Evolutionary conservation across 1,140 invertebrate genomes (phyloP).

Genomic region (Brachionus sp.): DNA sequence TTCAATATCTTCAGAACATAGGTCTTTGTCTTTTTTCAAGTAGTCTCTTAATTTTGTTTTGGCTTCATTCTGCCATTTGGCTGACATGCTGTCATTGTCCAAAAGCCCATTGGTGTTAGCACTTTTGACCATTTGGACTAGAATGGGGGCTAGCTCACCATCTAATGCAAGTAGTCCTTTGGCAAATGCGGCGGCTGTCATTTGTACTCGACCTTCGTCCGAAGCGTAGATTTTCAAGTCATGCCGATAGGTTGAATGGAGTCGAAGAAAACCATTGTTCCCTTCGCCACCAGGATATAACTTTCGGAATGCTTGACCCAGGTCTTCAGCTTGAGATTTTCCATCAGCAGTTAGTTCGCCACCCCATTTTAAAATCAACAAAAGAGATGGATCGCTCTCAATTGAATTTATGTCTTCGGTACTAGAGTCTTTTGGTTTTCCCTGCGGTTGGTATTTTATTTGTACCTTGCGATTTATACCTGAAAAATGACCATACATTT

Average conservation of each 20-base stretch:
- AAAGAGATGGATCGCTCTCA: slow-evolving; percentile 69
- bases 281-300: slow-evolving; percentile 79
- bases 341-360: slow-evolving; percentile 97
- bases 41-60: slow-evolving; percentile 33
- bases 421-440: slow-evolving; percentile 82
- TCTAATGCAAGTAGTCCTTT: slow-evolving; percentile 94
- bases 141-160: slow-evolving; percentile 94
- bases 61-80: slow-evolving; percentile 29
- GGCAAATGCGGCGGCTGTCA: slow-evolving; percentile 98
- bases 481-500: slow-evolving; percentile 99
- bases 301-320: slow-evolving; percentile 94
- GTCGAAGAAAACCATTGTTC: slow-evolving; percentile 80
- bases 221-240: slow-evolving; percentile 99
- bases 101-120: slow-evolving; percentile 96
- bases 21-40: slow-evolving; percentile 17
- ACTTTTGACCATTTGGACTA: slow-evolving; percentile 99
- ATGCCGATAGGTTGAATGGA: slow-evolving; percentile 97
- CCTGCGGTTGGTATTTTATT: slow-evolving; percentile 96
- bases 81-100: slow-evolving; percentile 91
- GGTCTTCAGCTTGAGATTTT: slow-evolving; percentile 83
- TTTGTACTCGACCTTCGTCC: slow-evolving; percentile 96
- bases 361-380: slow-evolving; percentile 97
- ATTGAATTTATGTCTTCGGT: slow-evolving; percentile 68
- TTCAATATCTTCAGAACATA: not conserved
- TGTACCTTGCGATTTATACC: slow-evolving; percentile 99